Evolutionary conservation across 2,113 vertebrate species (phyloP).

Genomic region (Saccopteryx leptura): DNA sequence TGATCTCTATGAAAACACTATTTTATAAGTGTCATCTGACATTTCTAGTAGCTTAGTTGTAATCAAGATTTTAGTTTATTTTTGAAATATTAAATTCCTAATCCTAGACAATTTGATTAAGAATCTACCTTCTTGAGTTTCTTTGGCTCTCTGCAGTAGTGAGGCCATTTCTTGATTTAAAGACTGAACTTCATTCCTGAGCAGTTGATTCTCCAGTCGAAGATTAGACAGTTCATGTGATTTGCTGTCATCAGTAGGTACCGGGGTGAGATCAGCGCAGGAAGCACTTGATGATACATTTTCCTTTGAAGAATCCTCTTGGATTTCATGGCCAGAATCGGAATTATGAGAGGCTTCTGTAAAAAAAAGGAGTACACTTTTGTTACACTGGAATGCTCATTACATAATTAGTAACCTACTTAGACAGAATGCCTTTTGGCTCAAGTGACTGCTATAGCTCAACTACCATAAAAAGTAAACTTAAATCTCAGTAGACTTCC

Average conservation of each 20-base stretch:
- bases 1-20: neutral
- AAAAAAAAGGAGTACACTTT: neutral
- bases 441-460: neutral
- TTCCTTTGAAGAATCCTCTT: slow-evolving; percentile 80
- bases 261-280: slow-evolving; percentile 80
- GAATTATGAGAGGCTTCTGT: slow-evolving; percentile 91
- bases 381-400: neutral
- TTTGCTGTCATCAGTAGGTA: slow-evolving; percentile 82
- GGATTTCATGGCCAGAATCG: slow-evolving; percentile 89
- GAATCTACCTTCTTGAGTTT: slow-evolving; percentile 95
- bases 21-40: neutral
- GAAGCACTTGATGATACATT: slow-evolving; percentile 67
- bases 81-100: neutral
- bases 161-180: slow-evolving; percentile 99
- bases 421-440: neutral
- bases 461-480: neutral
- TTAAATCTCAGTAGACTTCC: neutral
- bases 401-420: neutral
- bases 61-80: neutral
- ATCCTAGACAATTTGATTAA: neutral
- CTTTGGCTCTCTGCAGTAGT: slow-evolving; percentile 96
- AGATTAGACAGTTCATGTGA: slow-evolving; percentile 96
- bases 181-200: slow-evolving; percentile 96
- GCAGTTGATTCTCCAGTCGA: slow-evolving; percentile 97
- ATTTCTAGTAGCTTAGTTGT: neutral